Base-by-base conservation (phyloP, 2,113 vertebrate species). In the Saimiri boliviensis region DNA sequence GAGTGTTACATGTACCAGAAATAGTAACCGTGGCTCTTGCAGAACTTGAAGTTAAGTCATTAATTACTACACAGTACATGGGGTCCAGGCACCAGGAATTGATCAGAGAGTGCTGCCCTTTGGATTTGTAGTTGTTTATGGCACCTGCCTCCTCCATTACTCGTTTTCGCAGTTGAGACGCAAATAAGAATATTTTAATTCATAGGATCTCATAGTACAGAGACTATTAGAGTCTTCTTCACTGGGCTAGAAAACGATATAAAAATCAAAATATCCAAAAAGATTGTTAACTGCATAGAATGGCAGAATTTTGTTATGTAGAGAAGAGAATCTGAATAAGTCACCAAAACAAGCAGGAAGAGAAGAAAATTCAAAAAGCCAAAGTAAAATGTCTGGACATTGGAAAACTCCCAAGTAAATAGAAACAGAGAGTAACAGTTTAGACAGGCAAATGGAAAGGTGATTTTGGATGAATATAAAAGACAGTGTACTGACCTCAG, bases 371-470 rank as follows among this genome's bases (percentile, higher is more conserved):
- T 54, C 4, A 68, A 74, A 90, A 86, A 19, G 1, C 40, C 40
- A n/a, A 40, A 56, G 32, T 25, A 80, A 25, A 37, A 74, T 94
- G 40, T 76, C 70, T 91, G 16, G 35, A 20, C 12, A 91, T 87
- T 85, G 89, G 71, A 91, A 85, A 52, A 27, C 49, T 77, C 35
- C 56, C 94, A 94, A 73, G 19, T 42, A 94, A 84, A 89, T 40
- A 76, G 49, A 88, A 81, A 49, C 40, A 40, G 45, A 66, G 30
- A 93, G 71, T 35, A 40, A 63, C 16, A 63, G 13, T 60, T 56
- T 47, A 95, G 8, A 54, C 21, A 60, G 66, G 47, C 52, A 80
- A 86, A 83, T 54, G 35, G 30, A 71, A 89, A 88, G 49, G 25
- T n/a, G n/a, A 35, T 17, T 70, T 45, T 73, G 74, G 37, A 60